Evolutionary conservation across 2,113 vertebrate genomes (phyloP), one percentile per base, ranked within the genome.

Genomic region (Brachypteracias leptosomus): DNA sequence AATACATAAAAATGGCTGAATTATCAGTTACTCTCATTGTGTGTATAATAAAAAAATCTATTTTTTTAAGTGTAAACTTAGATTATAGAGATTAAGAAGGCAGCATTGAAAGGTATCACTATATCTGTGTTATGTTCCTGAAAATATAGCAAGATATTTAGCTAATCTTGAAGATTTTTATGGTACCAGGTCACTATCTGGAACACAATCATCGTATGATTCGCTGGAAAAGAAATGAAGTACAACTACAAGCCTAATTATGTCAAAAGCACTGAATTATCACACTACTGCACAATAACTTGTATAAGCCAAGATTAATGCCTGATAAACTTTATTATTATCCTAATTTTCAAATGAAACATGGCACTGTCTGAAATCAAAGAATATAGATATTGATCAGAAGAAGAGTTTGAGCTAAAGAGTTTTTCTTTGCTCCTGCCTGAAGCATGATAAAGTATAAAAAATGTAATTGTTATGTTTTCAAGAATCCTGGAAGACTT

Each of bases 381-480:
- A 89, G 16, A 52, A 73, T 31, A 61, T 21, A 54, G n/a, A 25
- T 49, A 52, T 8, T 0, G 0, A 0, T 49, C 49, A 87, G n/a
- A 42, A 88, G n/a, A 79, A 83, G n/a, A 80, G 16, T 38, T n/a
- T 73, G 36, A 92, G 38, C 6, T 76, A 33, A 65, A 42, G 13
- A 70, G 10, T 4, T 74, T 80, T 73, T 65, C 59, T 70, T 21
- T 4, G 1, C 5, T 90, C 28, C 44, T 85, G 44, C 31, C 24
- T 83, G 46, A 73, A 84, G 94, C 1, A 17, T 14, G 47, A 42
- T 54, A 16, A 71, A 62, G 7, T 36, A 62, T 10, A 63, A 59
- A 83, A 76, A 61, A n/a, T 10, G 15, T 15, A 65, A 40, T 42
- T 49, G 1, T 6, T 61, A 25, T 3, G 2, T 66, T 91, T 83